Evolutionary conservation across 2,797 vertebrate genomes (phyloP).

Genomic region (Delichon dasypus): DNA sequence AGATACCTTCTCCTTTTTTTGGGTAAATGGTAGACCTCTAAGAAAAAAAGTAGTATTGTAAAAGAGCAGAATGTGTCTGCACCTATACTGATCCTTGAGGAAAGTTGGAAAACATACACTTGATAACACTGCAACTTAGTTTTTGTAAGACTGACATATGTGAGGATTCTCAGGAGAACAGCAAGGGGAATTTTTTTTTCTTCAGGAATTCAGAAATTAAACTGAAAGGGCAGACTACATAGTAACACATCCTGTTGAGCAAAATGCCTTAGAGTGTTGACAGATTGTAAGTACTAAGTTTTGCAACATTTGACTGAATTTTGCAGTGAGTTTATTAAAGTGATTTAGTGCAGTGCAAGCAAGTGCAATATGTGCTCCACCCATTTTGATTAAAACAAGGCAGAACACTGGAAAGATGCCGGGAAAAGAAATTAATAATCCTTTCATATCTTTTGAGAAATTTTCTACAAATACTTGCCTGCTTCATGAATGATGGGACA

Average conservation of each 20-base stretch:
- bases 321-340: conserved; percentile 51
- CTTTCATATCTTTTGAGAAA: conserved; percentile 29
- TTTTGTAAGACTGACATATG: conserved; percentile 23
- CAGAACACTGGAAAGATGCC: conserved; percentile 27
- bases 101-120: background rate
- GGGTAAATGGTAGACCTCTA: background rate
- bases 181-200: background rate
- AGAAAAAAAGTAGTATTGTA: background rate
- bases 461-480: background rate
- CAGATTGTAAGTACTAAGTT: conserved; percentile 53
- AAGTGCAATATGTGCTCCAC: conserved; percentile 40
- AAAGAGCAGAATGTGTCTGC: conserved; percentile 1
- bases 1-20: background rate
- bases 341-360: conserved; percentile 26
- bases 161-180: conserved; percentile 18
- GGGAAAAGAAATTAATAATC: conserved; percentile 10
- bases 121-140: background rate
- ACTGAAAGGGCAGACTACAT: conserved; percentile 6
- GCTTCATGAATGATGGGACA: conserved; percentile 23
- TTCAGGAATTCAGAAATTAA: conserved; percentile 15
- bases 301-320: conserved; percentile 60
- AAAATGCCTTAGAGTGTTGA: conserved; percentile 45
- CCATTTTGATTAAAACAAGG: conserved; percentile 56
- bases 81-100: conserved; percentile 12
- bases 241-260: conserved; percentile 19